Evolutionary conservation across 2,888 invertebrate genomes (phyloP).

Genomic region (Leptura quadrifasciata): DNA sequence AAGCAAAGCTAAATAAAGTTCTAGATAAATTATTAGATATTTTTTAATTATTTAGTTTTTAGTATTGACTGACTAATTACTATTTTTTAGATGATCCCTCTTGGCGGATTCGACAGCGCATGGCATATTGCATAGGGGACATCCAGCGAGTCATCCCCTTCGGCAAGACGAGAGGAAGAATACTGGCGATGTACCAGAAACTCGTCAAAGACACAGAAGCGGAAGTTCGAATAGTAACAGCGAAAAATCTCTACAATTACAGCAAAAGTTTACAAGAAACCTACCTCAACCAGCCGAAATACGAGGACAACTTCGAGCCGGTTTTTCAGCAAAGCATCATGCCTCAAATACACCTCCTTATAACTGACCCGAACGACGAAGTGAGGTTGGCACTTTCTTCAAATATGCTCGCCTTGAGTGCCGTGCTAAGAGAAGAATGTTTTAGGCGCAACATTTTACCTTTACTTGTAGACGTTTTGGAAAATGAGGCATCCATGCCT

Average conservation of each 20-base stretch:
- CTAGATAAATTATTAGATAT: too few relatives aligned
- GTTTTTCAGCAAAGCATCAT: constrained; percentile 65
- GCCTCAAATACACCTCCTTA: constrained; percentile 62
- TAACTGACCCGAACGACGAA: constrained; percentile 62
- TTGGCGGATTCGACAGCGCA: constrained; percentile 66
- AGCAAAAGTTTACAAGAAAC: constrained; percentile 61
- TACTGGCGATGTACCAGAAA: constrained; percentile 64
- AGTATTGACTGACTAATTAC: not conserved
- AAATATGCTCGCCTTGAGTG: constrained; percentile 64
- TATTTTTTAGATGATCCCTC: constrained; percentile 64
- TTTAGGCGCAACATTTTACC: constrained; percentile 67
- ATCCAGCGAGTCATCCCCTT: constrained; percentile 62
- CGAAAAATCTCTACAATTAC: constrained; percentile 64
- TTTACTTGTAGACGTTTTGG: constrained; percentile 64
- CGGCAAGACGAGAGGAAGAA: constrained; percentile 59
- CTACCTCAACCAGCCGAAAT: constrained; percentile 54
- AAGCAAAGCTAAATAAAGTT: too few relatives aligned
- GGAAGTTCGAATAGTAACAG: constrained; percentile 65
- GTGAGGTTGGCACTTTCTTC: constrained; percentile 66
- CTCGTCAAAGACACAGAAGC: constrained; percentile 64
- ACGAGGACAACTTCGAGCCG: constrained; percentile 63
- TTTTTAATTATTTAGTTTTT: too few relatives aligned
- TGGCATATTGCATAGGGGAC: constrained; percentile 63
- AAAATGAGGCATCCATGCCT: constrained; percentile 63
- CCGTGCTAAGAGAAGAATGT: constrained; percentile 62